phyloP scores from a whole-genome alignment of 2,113 vertebrate genomes.

The Melospiza georgiana region DNA sequence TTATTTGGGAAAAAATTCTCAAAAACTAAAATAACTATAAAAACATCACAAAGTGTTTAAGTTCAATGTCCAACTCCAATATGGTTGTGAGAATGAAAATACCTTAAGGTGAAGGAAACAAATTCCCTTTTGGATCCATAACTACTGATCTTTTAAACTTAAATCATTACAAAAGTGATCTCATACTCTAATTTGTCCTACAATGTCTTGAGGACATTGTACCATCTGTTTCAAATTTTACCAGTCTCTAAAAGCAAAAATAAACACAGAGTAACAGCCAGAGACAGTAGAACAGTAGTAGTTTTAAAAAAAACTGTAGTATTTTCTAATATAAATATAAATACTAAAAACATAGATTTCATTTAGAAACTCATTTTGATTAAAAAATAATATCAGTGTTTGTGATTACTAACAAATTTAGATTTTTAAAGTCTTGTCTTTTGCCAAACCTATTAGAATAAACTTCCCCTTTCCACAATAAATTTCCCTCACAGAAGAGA shows the following conservation, averaged over 20 bases:
- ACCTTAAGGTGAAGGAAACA: background rate
- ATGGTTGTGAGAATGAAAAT: background rate
- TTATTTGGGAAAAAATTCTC: background rate
- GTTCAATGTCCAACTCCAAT: background rate
- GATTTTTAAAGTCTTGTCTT: slow-evolving; percentile 10
- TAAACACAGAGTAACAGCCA: background rate
- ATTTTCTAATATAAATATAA: background rate
- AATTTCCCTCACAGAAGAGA: background rate
- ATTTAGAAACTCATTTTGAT: background rate
- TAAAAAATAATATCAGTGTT: slow-evolving; percentile 8
- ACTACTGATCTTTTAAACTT: background rate
- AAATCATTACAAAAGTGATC: background rate
- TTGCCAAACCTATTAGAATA: slow-evolving; percentile 26
- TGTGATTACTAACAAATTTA: slow-evolving; percentile 5
- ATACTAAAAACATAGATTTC: background rate
- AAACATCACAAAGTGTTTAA: background rate
- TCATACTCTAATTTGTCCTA: background rate
- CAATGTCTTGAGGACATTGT: background rate
- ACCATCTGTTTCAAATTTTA: background rate
- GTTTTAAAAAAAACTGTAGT: background rate
- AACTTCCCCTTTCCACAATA: slow-evolving; percentile 13
- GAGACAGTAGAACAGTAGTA: background rate
- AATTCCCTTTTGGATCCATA: background rate
- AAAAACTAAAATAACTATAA: background rate
- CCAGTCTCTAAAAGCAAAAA: background rate